Conservation (phyloP, 1,140 invertebrate genomes). For the Megathymus violae region DNA sequence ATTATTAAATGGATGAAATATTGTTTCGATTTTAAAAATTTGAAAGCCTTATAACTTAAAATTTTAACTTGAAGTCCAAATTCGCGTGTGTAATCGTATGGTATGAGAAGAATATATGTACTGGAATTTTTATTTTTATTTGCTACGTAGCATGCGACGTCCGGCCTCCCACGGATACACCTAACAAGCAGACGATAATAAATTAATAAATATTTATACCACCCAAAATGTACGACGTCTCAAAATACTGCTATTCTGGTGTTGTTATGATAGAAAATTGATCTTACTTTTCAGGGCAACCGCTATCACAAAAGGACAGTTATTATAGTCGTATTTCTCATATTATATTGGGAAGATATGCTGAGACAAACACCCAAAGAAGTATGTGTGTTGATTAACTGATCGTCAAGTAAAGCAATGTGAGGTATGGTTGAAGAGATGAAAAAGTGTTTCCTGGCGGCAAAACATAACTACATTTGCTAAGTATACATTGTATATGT, state of each 20-base stretch:
- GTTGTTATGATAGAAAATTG: neutral
- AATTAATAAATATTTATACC: slow-evolving; percentile 3
- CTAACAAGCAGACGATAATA: slow-evolving; percentile 3
- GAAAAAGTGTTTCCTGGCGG: too few relatives aligned
- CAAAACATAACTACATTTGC: too few relatives aligned
- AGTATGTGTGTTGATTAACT: too few relatives aligned
- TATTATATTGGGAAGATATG: too few relatives aligned
- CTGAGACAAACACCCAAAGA: too few relatives aligned
- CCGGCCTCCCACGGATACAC: slow-evolving; percentile 4
- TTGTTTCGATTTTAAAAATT: neutral
- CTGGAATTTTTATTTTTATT: slow-evolving; percentile 1
- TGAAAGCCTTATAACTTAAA: neutral
- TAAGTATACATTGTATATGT: too few relatives aligned
- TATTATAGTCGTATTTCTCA: too few relatives aligned
- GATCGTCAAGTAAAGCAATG: too few relatives aligned
- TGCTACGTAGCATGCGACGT: slow-evolving; percentile 2
- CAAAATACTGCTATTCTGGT: neutral
- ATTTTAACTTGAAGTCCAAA: neutral
- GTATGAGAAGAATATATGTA: neutral
- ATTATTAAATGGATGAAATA: too few relatives aligned
- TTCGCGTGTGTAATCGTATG: slow-evolving; percentile 1
- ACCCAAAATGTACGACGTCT: neutral
- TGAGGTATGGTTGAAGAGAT: too few relatives aligned
- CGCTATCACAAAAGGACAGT: too few relatives aligned
- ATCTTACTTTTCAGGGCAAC: too few relatives aligned